Evolutionary conservation across 2,797 vertebrate species (phyloP).

Genomic region (Pagetopsis macropterus): DNA sequence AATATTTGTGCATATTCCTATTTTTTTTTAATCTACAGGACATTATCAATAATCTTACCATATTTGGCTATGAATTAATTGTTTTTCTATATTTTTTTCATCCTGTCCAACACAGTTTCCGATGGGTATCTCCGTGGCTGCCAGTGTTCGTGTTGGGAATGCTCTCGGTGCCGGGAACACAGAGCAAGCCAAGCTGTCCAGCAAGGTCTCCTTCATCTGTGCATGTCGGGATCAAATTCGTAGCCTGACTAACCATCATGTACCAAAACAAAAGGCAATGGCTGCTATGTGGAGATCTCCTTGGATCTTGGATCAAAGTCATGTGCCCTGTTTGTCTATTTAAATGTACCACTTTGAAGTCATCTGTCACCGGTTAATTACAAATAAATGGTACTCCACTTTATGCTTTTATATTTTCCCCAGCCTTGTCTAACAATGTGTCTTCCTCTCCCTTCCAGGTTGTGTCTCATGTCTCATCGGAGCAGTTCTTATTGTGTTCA

Average conservation of each 20-base stretch:
- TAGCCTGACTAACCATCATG: neutral
- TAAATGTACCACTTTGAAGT: neutral
- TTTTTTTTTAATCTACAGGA: neutral
- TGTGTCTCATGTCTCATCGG: slow-evolving; percentile 72
- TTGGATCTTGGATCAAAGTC: neutral
- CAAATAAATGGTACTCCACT: neutral
- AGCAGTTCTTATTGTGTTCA: slow-evolving; percentile 52
- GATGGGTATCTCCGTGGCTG: slow-evolving; percentile 85
- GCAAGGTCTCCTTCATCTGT: slow-evolving; percentile 81
- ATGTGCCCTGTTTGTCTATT: neutral
- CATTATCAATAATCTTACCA: neutral
- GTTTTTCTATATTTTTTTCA: neutral
- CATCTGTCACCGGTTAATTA: neutral
- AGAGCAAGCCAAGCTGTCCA: slow-evolving; percentile 86
- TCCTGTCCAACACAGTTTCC: slow-evolving; percentile 81
- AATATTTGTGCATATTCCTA: neutral
- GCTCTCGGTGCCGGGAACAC: slow-evolving; percentile 88
- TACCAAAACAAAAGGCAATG: too few relatives aligned
- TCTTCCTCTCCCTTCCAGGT: slow-evolving; percentile 61
- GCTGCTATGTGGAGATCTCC: neutral
- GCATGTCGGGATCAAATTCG: slow-evolving; percentile 75
- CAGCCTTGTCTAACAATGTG: neutral
- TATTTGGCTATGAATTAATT: neutral
- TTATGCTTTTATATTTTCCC: neutral
- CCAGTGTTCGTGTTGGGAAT: slow-evolving; percentile 88